phyloP scores from a whole-genome alignment of 2,888 invertebrate genomes.

The Coelinius sp. region DNA sequence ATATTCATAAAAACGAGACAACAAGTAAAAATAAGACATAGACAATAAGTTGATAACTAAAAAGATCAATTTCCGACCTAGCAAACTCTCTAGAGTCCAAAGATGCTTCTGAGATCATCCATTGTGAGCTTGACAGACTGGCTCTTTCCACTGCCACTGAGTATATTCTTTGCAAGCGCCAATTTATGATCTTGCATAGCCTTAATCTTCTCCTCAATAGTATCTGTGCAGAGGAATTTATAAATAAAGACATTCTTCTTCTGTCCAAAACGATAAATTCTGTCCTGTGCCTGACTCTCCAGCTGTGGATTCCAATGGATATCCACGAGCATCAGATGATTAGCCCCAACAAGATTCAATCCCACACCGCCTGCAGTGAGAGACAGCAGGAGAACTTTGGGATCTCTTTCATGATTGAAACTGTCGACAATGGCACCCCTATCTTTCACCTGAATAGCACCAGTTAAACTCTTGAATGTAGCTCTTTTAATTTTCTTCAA shows the following conservation, averaged over 20 bases:
- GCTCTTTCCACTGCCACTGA: conserved; percentile 79
- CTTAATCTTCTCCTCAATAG: conserved; percentile 90
- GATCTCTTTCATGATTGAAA: conserved; percentile 54
- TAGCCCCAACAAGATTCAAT: conserved; percentile 92
- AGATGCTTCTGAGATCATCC: conserved; percentile 70
- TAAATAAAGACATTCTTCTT: conserved; percentile 76
- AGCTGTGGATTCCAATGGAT: conserved; percentile 98
- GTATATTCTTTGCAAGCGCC: conserved; percentile 81
- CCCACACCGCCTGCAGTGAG: conserved; percentile 96
- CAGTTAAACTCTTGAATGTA: conserved; percentile 75
- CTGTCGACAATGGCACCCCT: conserved; percentile 72
- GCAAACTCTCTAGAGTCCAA: background rate
- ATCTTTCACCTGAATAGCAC: conserved; percentile 75
- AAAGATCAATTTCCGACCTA: too few relatives aligned
- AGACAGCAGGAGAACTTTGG: conserved; percentile 84
- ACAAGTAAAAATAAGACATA: too few relatives aligned
- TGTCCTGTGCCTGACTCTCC: conserved; percentile 94
- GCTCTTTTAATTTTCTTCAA: conserved; percentile 76
- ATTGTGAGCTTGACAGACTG: conserved; percentile 81
- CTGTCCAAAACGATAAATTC: conserved; percentile 94
- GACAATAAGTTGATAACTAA: too few relatives aligned
- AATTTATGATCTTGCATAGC: conserved; percentile 86
- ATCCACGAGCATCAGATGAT: conserved; percentile 91
- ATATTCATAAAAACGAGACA: too few relatives aligned
- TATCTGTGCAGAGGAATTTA: conserved; percentile 86